These are phyloP conservation scores for Chanos chanos DNA, from an alignment of 2,797 vertebrate genomes.

Conservation along the genomic window DNA sequence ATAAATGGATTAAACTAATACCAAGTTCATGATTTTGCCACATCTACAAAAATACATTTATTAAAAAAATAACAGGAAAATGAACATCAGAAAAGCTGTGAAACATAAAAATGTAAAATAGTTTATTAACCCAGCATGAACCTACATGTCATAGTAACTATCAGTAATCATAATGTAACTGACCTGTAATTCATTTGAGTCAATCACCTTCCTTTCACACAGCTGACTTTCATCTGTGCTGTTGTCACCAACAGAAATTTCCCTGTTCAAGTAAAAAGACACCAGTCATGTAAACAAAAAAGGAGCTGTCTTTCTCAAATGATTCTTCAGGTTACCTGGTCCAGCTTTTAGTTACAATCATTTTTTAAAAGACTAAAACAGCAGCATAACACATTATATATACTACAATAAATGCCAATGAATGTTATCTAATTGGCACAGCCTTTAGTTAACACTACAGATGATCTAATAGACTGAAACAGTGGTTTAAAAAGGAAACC, in stretches of 20 bases:
- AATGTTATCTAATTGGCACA: slow-evolving; percentile 7
- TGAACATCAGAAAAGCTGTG: no score
- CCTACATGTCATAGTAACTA: background rate
- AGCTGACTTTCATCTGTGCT: slow-evolving; percentile 47
- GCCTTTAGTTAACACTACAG: background rate
- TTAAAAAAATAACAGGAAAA: no score
- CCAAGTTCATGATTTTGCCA: no score
- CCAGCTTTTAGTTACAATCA: no score
- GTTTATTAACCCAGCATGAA: no score
- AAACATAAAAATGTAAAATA: no score
- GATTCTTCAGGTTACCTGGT: no score
- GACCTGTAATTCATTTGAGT: slow-evolving; percentile 45
- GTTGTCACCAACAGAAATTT: slow-evolving; percentile 19
- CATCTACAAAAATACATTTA: no score
- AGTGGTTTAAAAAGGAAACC: slow-evolving; percentile 19
- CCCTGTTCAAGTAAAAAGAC: slow-evolving; percentile 42
- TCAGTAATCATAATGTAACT: slow-evolving; percentile 36
- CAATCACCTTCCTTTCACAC: slow-evolving; percentile 50
- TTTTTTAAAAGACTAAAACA: no score
- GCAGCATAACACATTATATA: background rate
- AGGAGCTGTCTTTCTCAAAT: no score
- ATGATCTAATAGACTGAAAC: background rate
- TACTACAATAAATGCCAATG: background rate
- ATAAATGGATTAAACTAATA: no score
- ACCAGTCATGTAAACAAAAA: background rate